Percentiles rank a stretch among this genome's conserved stretches.
These are phyloP conservation scores for Lethrus apterus DNA, from an alignment of 1,140 invertebrate species.

Conservation along the genomic window DNA sequence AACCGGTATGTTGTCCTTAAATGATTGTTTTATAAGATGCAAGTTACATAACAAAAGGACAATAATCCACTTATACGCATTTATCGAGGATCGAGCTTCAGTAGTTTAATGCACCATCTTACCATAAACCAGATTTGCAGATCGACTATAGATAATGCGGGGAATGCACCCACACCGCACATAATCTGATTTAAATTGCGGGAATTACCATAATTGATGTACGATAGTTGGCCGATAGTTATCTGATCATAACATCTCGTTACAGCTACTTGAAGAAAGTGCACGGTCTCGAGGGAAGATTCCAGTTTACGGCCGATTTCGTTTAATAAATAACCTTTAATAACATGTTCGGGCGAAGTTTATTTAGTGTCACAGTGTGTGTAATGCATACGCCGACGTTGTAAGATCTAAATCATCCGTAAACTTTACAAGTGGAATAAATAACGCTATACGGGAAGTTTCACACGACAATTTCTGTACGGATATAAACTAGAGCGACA, in stretches of 20 bases:
- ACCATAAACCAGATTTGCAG: slow-evolving; percentile 10
- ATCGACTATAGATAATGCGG: neutral
- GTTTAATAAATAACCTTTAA: slow-evolving; percentile 11
- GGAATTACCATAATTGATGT: slow-evolving; percentile 14
- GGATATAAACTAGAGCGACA: too few relatives aligned
- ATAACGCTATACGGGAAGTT: too few relatives aligned
- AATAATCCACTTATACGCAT: too few relatives aligned
- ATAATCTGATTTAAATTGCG: slow-evolving; percentile 13
- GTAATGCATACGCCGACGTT: neutral
- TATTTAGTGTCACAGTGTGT: slow-evolving; percentile 9
- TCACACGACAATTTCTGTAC: too few relatives aligned
- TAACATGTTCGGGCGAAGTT: slow-evolving; percentile 7
- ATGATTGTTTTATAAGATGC: too few relatives aligned
- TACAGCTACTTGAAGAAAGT: slow-evolving; percentile 10
- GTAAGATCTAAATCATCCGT: neutral
- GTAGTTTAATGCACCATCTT: slow-evolving; percentile 5
- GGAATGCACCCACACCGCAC: slow-evolving; percentile 10
- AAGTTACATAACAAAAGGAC: too few relatives aligned
- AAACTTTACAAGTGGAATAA: too few relatives aligned
- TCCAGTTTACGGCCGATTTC: neutral
- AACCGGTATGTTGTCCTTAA: too few relatives aligned
- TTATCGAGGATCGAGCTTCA: neutral
- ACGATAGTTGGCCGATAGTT: slow-evolving; percentile 3
- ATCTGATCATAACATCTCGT: slow-evolving; percentile 12
- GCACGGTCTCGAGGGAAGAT: neutral